Base-by-base conservation (phyloP, 1,140 invertebrate species). In the Drosophila kohkoa region DNA sequence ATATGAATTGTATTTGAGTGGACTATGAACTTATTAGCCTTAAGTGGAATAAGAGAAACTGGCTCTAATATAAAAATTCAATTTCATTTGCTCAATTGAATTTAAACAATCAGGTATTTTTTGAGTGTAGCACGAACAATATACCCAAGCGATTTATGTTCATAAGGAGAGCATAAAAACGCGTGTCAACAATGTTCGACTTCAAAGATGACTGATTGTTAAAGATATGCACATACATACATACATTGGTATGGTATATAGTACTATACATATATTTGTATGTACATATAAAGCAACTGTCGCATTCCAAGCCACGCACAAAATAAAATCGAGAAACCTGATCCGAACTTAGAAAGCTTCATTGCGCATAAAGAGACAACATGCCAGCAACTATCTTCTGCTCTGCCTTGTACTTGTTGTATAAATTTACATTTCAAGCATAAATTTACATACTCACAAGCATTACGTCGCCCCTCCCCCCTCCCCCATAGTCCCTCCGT, bases 291-390 rank as follows among this genome's bases (percentile, higher is more conserved):
- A 7, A 20, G 41, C n/a, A 49, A 25, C 15, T 49, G 16, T 49
- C 46, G 16, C 46, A 20, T 49, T 49, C 46, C 46, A 25, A 49
- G n/a, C 28, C 28, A 54, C n/a, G 11, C 5, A 15, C 2, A 32
- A 28, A 15, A 13, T n/a, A 11, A 15, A 57, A 57, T 38, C 6
- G 16, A 57, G 32, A 57, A 57, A 57, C 32, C 54, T 35, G 54
- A 57, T 57, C 54, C 41, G 32, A 38, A 30, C 49, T 30, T 52
- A 13, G 28, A 30, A 54, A 54, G 51, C 51, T 54, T 54, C 11
- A 32, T 38, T 38, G 35, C 35, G 13, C n/a, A 54, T 54, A 5
- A 38, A 8, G 7, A 57, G 13, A 38, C n/a, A 28, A 25, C 20
- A 25, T 25, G 8, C 35, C 7, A 38, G 7, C 30, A 38, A 38